Base-by-base conservation (phyloP, 1,140 invertebrate genomes). In the Ditylenchus dipsaci region DNA sequence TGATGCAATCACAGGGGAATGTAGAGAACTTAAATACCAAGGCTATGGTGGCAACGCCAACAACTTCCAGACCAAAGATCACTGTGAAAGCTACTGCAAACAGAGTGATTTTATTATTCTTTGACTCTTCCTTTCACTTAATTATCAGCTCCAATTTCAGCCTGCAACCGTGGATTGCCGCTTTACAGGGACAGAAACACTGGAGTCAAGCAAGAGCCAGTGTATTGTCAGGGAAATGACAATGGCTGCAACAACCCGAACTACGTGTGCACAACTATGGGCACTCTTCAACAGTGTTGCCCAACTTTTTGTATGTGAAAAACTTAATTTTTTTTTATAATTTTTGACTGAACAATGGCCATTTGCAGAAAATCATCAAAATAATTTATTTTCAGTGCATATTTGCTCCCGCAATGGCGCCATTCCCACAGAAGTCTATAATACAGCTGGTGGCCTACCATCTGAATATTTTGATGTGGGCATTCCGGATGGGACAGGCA, bases 221-320 rank as follows among this genome's bases (percentile, higher is more conserved):
- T 81, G 19, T 81, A 81, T 65, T 81, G 79, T 64, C 81, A 81
- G 62, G 76, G 78, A n/a, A 80, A 71, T 63, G 79, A 81, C 67
- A 81, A 82, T 56, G 79, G 80, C 53, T 81, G 79, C 63, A 82
- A 78, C 66, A 81, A 80, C 60, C 80, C 80, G 17, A 82, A 83
- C 68, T 81, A 81, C 60, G 72, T 81, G 15, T 75, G 79, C 59
- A 81, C 79, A 17, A 72, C 79, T 5, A 81, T 81, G 80, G 79
- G 79, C 38, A 81, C 79, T 1, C 75, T 81, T 21, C 79, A 81
- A 56, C 80, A 81, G 49, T 81, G 79, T 69, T 81, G 79, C 63
- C 79, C 79, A 3, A 81, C 79, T 33, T 81, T 79, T 45, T 65
- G 78, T 80, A 73, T 58, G 70, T 64, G 23, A 21, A n/a, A n/a